Conservation (phyloP, 2,888 invertebrate species). For the Philopedon plagiatum region DNA sequence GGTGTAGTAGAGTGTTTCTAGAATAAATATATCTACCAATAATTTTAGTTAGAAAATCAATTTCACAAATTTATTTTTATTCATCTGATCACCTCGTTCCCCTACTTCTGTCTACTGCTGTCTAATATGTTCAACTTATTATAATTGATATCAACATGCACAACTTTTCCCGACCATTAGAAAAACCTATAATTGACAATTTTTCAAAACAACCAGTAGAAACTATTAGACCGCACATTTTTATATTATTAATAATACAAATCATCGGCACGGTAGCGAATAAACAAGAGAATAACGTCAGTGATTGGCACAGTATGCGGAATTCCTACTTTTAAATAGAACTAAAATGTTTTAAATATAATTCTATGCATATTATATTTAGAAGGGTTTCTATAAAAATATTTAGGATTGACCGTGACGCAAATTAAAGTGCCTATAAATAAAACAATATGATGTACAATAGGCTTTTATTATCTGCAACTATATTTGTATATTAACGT, state of each 20-base stretch:
- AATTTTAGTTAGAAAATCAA: too few relatives aligned
- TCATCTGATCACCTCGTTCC: too few relatives aligned
- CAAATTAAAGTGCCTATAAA: constrained; percentile 7
- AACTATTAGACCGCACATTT: constrained; percentile 19
- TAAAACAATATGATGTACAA: constrained; percentile 10
- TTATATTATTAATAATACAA: constrained; percentile 48
- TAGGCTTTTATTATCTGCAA: background rate
- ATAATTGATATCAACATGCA: too few relatives aligned
- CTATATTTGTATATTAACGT: background rate
- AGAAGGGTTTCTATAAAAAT: constrained; percentile 62
- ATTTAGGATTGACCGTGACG: constrained; percentile 44
- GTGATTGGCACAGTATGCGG: constrained; percentile 61
- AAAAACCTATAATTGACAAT: constrained; percentile 16
- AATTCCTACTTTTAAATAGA: constrained; percentile 61
- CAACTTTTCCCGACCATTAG: too few relatives aligned
- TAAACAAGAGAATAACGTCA: constrained; percentile 60
- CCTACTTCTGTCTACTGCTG: too few relatives aligned
- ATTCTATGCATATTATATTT: constrained; percentile 58
- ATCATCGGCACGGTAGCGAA: constrained; percentile 51
- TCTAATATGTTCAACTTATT: too few relatives aligned
- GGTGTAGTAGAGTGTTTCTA: too few relatives aligned
- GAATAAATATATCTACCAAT: too few relatives aligned
- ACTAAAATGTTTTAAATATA: constrained; percentile 55
- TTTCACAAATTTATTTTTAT: too few relatives aligned
- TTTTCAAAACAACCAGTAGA: constrained; percentile 13